Evolutionary conservation across 2,113 vertebrate genomes (phyloP).

Genomic region (Neoarius graeffei): DNA sequence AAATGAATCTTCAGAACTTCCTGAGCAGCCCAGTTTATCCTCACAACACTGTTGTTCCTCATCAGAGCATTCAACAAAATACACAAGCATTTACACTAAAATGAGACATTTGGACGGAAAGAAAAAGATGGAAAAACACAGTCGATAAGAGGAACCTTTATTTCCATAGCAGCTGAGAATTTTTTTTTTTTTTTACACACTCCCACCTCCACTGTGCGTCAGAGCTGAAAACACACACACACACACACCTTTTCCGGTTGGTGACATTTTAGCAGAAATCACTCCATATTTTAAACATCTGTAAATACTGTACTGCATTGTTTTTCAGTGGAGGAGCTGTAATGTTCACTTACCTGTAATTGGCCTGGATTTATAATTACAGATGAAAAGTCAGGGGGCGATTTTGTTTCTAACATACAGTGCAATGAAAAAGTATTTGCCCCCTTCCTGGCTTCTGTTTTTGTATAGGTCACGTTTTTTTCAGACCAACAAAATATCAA

Average conservation of each 20-base stretch:
- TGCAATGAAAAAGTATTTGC: neutral
- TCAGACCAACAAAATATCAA: neutral
- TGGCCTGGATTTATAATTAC: neutral
- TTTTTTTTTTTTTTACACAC: neutral
- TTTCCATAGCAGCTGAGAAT: conserved; percentile 69
- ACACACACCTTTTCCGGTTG: neutral
- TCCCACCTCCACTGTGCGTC: neutral
- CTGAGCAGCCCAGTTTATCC: neutral
- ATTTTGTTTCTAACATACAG: neutral
- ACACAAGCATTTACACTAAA: neutral
- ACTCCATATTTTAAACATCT: neutral
- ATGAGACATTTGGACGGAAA: neutral
- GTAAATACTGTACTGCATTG: neutral
- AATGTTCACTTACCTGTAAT: neutral
- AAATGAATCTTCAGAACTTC: neutral
- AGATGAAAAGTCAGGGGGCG: neutral
- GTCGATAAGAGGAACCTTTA: conserved; percentile 47
- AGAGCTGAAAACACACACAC: conserved; percentile 48
- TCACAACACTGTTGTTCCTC: neutral
- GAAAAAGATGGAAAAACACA: neutral
- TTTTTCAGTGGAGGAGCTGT: neutral
- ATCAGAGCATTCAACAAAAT: neutral
- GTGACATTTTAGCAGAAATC: neutral
- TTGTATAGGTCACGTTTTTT: neutral
- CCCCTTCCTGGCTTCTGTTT: neutral